phyloP scores from a whole-genome alignment of 1,140 invertebrate genomes.

The Archegozetes longisetosus region DNA sequence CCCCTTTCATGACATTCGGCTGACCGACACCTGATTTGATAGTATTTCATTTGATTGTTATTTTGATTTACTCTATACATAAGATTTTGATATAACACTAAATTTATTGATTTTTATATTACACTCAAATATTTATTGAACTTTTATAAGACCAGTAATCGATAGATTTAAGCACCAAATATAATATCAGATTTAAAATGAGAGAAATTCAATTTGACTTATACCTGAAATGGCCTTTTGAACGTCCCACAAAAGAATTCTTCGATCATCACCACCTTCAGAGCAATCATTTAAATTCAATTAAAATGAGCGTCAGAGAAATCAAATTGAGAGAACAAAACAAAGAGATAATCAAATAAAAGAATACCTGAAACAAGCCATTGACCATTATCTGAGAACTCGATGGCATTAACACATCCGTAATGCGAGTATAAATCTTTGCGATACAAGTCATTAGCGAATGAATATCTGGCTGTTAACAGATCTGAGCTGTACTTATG shows the following conservation, averaged over 20 bases:
- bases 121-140: too few species aligned
- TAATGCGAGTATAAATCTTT: slow-evolving; percentile 74
- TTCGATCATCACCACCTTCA: slow-evolving; percentile 82
- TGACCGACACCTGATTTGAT: background rate
- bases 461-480: slow-evolving; percentile 24
- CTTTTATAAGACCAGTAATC: too few species aligned
- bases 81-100: too few species aligned
- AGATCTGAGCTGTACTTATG: slow-evolving; percentile 16
- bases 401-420: slow-evolving; percentile 91
- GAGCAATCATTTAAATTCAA: too few species aligned
- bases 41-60: background rate
- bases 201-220: background rate
- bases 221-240: slow-evolving; percentile 49
- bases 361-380: slow-evolving; percentile 63
- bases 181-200: too few species aligned
- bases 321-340: too few species aligned
- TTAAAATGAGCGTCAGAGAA: slow-evolving; percentile 4
- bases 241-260: slow-evolving; percentile 74
- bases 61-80: too few species aligned
- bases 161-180: too few species aligned
- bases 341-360: background rate
- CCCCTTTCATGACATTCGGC: slow-evolving; percentile 53
- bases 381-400: slow-evolving; percentile 75
- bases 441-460: slow-evolving; percentile 47
- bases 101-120: too few species aligned